Conservation (phyloP, 2,888 invertebrate species). For the Tetropium fuscum region DNA sequence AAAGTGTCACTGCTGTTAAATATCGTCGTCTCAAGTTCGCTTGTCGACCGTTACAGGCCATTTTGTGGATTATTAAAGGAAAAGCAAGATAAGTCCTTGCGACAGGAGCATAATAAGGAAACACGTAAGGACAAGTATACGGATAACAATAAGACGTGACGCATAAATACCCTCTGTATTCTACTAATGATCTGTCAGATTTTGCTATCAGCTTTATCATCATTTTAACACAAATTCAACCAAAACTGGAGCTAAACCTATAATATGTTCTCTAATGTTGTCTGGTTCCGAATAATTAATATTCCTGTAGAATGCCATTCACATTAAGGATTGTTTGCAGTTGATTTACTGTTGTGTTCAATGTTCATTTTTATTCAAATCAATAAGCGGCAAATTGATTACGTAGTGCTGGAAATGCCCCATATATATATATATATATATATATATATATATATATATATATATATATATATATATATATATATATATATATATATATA, state of each 20-base stretch:
- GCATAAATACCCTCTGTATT: constrained; percentile 21
- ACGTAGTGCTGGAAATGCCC: no score
- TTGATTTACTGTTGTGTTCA: no score
- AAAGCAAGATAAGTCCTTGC: constrained; percentile 18
- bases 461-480: no score
- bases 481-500: no score
- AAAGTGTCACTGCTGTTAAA: constrained; percentile 11
- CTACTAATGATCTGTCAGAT: constrained; percentile 10
- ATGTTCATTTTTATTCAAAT: no score
- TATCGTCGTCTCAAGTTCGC: neutral
- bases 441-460: no score
- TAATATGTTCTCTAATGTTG: neutral
- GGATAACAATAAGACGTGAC: constrained; percentile 26
- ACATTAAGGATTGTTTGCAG: no score
- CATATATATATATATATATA: no score
- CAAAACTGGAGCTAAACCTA: neutral
- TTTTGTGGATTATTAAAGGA: constrained; percentile 25
- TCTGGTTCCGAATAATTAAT: neutral
- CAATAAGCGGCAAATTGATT: no score
- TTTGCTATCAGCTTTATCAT: constrained; percentile 1
- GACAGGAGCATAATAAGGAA: constrained; percentile 27
- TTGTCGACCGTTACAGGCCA: constrained; percentile 19
- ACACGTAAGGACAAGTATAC: constrained; percentile 25
- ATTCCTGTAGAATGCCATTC: neutral
- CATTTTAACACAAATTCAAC: constrained; percentile 13